Conservation (phyloP, 2,888 invertebrate species). For the Digitonthophagus gazella region DNA sequence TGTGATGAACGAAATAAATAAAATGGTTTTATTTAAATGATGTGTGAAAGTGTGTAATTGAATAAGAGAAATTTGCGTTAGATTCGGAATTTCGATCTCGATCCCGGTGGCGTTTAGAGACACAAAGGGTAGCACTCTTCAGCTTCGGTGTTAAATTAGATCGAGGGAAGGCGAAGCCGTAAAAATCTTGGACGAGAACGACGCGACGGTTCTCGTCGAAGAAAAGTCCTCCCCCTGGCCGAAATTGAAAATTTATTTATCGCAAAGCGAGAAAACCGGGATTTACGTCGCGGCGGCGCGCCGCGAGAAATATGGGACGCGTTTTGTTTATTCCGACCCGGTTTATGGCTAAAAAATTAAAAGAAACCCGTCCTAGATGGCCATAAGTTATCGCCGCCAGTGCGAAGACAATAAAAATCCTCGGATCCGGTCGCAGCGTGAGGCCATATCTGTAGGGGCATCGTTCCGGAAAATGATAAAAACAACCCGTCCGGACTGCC, state of each 20-base stretch:
- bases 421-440: background rate
- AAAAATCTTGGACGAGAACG: background rate
- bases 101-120: background rate
- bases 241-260: background rate
- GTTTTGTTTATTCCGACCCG: constrained; percentile 14
- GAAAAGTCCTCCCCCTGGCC: background rate
- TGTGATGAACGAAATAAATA: no score
- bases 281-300: background rate
- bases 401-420: constrained; percentile 42
- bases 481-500: background rate
- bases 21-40: background rate
- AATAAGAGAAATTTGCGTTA: background rate
- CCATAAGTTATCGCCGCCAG: constrained; percentile 28
- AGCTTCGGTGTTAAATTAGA: background rate
- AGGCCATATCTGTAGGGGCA: background rate
- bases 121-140: background rate
- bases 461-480: background rate
- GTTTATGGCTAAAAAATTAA: constrained; percentile 12
- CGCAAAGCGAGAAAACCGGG: background rate
- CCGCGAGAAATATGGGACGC: background rate
- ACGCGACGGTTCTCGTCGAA: background rate
- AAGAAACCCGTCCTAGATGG: constrained; percentile 7
- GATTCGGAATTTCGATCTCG: background rate
- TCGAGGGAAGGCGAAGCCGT: background rate
- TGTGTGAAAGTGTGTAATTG: background rate